A percentile compares a stretch with the other conserved stretches of the same genome.
Evolutionary conservation across 2,113 vertebrate species (phyloP).

Genomic region (Bettongia penicillata): DNA sequence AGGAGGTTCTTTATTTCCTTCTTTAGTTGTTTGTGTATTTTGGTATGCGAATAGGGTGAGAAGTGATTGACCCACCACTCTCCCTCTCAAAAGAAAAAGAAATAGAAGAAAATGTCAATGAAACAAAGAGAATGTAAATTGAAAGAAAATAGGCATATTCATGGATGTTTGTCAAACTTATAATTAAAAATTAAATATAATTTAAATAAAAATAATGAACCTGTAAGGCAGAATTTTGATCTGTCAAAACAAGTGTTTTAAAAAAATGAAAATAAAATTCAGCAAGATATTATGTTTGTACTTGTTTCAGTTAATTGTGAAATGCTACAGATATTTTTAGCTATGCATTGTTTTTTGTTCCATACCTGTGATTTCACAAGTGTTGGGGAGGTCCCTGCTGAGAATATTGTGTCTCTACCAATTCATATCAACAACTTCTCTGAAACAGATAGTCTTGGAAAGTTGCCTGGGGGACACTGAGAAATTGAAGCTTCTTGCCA

Average conservation of each 20-base stretch:
- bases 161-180: not conserved
- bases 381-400: not conserved
- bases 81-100: not conserved
- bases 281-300: not conserved
- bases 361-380: not conserved
- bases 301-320: too few relatives aligned
- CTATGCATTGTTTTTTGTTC: not conserved
- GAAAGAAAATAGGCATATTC: not conserved
- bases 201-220: not conserved
- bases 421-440: not conserved
- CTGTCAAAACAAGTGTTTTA: not conserved
- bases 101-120: not conserved
- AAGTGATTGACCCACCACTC: not conserved
- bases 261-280: not conserved
- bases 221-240: not conserved
- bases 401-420: not conserved
- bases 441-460: not conserved
- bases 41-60: not conserved
- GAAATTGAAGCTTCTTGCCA: not conserved
- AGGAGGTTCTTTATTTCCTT: not conserved
- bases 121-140: not conserved
- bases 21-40: not conserved
- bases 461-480: not conserved
- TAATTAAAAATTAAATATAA: not conserved
- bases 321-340: too few relatives aligned